Evolutionary conservation across 1,140 invertebrate species (phyloP).

Genomic region (Mycetomoellerius zeteki): DNA sequence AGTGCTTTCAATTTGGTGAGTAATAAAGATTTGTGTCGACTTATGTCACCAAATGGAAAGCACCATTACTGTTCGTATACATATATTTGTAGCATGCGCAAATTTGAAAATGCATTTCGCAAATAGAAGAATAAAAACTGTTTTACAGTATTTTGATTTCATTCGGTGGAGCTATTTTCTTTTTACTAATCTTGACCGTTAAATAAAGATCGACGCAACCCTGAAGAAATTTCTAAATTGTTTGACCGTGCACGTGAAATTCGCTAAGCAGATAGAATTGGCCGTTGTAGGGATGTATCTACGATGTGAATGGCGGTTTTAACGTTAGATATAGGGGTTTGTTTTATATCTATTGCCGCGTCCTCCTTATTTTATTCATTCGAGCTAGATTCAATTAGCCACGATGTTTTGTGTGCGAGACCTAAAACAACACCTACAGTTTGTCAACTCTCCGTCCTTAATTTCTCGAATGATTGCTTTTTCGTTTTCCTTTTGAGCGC

Average conservation of each 20-base stretch:
- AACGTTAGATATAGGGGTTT: constrained; percentile 43
- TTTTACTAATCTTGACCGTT: constrained; percentile 42
- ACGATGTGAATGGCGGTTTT: not conserved
- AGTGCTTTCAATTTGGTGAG: no score
- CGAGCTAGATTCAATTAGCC: constrained; percentile 39
- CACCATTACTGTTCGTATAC: not conserved
- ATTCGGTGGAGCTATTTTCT: constrained; percentile 26
- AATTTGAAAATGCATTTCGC: not conserved
- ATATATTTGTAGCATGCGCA: not conserved
- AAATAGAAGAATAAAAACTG: not conserved
- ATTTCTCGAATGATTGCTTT: constrained; percentile 65
- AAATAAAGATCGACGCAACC: not conserved
- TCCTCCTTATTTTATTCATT: constrained; percentile 49
- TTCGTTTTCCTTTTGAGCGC: constrained; percentile 25
- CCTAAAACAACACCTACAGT: constrained; percentile 76
- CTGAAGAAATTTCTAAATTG: constrained; percentile 24
- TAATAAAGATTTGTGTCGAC: no score
- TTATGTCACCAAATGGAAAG: no score
- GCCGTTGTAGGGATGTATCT: not conserved
- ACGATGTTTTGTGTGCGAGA: constrained; percentile 64
- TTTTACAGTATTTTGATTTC: constrained; percentile 60
- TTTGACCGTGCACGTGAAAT: not conserved
- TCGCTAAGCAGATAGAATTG: not conserved
- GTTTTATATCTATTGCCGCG: constrained; percentile 49
- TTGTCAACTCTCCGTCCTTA: constrained; percentile 65